Conservation (phyloP, 2,888 invertebrate genomes). For the Horisme vitalbata region DNA sequence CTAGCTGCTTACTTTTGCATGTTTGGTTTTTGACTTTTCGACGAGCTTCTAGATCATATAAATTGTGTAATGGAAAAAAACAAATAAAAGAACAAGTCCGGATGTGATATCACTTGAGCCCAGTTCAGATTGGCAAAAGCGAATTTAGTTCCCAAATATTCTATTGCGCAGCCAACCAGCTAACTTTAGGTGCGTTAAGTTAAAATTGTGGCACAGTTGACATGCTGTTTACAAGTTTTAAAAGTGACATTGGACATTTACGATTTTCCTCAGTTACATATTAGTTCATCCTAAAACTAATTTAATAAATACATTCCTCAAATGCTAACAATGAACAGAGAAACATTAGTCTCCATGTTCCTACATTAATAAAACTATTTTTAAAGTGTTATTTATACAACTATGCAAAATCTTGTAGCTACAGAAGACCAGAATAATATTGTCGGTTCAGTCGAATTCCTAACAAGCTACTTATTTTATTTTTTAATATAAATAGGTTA, state of each 20-base stretch:
- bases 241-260: background rate
- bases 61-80: no score
- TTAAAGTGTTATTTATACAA: constrained; percentile 38
- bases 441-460: constrained; percentile 76
- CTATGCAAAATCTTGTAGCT: constrained; percentile 51
- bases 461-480: constrained; percentile 53
- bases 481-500: constrained; percentile 45
- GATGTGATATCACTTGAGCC: no score
- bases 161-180: no score
- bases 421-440: constrained; percentile 70
- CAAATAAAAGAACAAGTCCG: no score
- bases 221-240: no score
- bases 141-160: no score
- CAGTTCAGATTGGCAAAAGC: no score
- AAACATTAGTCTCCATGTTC: constrained; percentile 41
- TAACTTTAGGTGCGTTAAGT: no score
- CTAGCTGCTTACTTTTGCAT: no score
- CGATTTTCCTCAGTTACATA: constrained; percentile 2
- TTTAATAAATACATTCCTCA: constrained; percentile 53
- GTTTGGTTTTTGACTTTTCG: no score
- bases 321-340: constrained; percentile 56
- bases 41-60: no score
- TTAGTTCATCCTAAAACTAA: constrained; percentile 12
- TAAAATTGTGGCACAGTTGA: no score
- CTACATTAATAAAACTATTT: constrained; percentile 27